Conservation (phyloP, 2,797 vertebrate genomes). For the Karalla daura region DNA sequence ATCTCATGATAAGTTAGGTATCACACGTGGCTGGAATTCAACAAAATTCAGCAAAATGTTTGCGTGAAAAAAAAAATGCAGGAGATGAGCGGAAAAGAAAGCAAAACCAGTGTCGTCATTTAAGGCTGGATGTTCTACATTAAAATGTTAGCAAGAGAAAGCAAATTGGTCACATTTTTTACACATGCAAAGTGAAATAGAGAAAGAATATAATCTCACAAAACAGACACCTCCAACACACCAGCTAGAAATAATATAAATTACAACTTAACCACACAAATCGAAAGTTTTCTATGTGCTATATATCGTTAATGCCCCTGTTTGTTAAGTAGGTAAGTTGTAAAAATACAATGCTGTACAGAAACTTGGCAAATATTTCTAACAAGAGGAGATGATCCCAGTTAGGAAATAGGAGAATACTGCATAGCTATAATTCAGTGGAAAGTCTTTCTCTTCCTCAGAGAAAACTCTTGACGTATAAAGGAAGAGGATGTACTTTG, state of each 20-base stretch:
- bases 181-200: slow-evolving; percentile 38
- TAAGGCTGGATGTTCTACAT: slow-evolving; percentile 65
- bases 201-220: slow-evolving; percentile 8
- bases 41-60: slow-evolving; percentile 10
- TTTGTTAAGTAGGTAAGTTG: slow-evolving; percentile 13
- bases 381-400: slow-evolving; percentile 20
- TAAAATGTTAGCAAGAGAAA: slow-evolving; percentile 17
- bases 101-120: slow-evolving; percentile 24
- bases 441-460: slow-evolving; percentile 4
- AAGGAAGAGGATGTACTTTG: slow-evolving; percentile 14
- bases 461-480: slow-evolving; percentile 3
- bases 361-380: slow-evolving; percentile 60
- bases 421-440: slow-evolving; percentile 10
- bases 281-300: background rate
- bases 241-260: slow-evolving; percentile 17
- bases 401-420: slow-evolving; percentile 26
- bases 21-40: background rate
- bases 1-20: slow-evolving; percentile 6
- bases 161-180: slow-evolving; percentile 9
- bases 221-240: slow-evolving; percentile 22
- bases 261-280: slow-evolving; percentile 13
- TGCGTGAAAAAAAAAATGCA: background rate
- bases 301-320: slow-evolving; percentile 8
- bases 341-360: slow-evolving; percentile 40
- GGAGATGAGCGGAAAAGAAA: slow-evolving; percentile 37